Evolutionary conservation across 1,140 invertebrate genomes (phyloP).

Genomic region (Centruroides vittatus): DNA sequence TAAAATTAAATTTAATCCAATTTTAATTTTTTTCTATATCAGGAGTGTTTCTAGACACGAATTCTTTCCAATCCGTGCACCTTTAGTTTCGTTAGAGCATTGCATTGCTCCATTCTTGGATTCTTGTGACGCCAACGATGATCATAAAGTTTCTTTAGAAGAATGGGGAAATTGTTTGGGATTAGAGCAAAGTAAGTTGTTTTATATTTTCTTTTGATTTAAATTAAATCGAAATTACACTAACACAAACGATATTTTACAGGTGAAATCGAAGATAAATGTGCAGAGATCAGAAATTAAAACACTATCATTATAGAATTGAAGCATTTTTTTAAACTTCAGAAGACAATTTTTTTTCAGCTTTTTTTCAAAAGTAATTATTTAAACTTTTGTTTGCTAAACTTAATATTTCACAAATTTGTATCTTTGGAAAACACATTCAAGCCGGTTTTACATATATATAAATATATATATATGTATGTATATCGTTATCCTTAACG

Average conservation of each 20-base stretch:
- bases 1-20: too few species aligned
- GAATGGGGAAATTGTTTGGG: conserved; percentile 88
- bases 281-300: conserved; percentile 4
- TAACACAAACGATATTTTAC: neutral
- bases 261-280: conserved; percentile 16
- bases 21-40: neutral
- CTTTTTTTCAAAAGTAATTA: too few species aligned
- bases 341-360: too few species aligned
- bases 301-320: too few species aligned
- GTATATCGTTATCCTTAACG: too few species aligned
- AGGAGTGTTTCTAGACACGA: conserved; percentile 75
- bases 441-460: too few species aligned
- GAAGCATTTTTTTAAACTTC: too few species aligned
- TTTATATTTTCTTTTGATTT: neutral
- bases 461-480: too few species aligned
- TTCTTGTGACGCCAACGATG: conserved; percentile 65
- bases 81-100: conserved; percentile 80
- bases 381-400: too few species aligned
- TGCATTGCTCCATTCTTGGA: conserved; percentile 89
- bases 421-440: too few species aligned
- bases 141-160: conserved; percentile 68
- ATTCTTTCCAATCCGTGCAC: conserved; percentile 83
- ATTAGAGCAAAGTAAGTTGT: conserved; percentile 27
- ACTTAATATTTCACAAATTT: too few species aligned
- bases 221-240: neutral